Evolutionary conservation across 2,888 invertebrate genomes (phyloP), one percentile per base, ranked within the genome.

Genomic region (Drosophila aldrichi): DNA sequence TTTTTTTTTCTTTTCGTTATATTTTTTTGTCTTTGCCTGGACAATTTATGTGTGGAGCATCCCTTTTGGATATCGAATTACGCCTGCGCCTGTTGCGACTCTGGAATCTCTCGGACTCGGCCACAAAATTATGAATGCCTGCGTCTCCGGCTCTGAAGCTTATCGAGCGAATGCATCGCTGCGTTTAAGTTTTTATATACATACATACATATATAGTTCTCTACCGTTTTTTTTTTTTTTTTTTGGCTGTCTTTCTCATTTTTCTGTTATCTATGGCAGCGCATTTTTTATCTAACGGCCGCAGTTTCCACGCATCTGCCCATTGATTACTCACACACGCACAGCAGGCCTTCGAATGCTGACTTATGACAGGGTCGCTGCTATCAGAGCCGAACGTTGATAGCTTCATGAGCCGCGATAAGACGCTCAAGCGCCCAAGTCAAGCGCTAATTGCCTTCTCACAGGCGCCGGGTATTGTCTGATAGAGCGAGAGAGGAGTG

Each of bases 391-490:
- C 46, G 34, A 12, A 29, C 44, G 32, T 74, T 88, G 83, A 83
- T 82, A 82, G 83, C 83, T 83, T 83, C 79, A 83, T 83, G 88
- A 89, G 85, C 68, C 60, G 66, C 79, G 83, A 89, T 84, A 89
- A 87, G 75, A 10, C 54, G 54, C 64, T 52, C 48, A 49, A 55
- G 12, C 54, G 54, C 64, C 55, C 48, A 52, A 59, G 43, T 48
- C 80, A 58, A 66, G 70, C 73, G 80, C 89, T 89, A 85, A 85
- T 89, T 85, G 85, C 81, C 74, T 52, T 41, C 22, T 6, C 22
- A 4, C 48, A 62, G 72, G 81, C 81, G 81, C 78, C 70, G 46
- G 65, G 41, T 61, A 66, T 64, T 59, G 59, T 58, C 46, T 10
- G 14, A 8, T 32, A 18, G 22, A 16, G 36, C 8, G 36, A n/a